Evolutionary conservation across 2,797 vertebrate genomes (phyloP), one percentile per base, ranked within the genome.

Genomic region (Siniperca scherzeri): DNA sequence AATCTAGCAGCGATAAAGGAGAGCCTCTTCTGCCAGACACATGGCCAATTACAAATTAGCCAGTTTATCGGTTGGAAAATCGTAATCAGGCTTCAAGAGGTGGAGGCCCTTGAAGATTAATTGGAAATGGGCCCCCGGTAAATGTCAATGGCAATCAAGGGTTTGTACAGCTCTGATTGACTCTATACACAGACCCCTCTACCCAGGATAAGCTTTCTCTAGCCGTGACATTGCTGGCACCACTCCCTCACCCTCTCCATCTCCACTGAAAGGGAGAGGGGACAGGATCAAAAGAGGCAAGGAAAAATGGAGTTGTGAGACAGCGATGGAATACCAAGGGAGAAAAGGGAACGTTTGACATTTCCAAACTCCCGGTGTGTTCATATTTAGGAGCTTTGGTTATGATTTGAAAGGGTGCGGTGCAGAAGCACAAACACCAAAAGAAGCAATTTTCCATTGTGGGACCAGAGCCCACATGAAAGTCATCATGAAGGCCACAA

Each of bases 21-120:
- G 88, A 77, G 87, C 85, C 84, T 88, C 81, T 85, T 82, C 80
- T 87, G 89, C 90, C 91, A 94, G 91, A 94, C 93, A 94, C 90
- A 92, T 90, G 92, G 93, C 92, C 95, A 95, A 95, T 96, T 96
- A 96, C 94, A 95, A 96, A 96, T 96, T 96, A 96, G 94, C 93
- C 91, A 94, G 94, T 95, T 96, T 95, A 94, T 95, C 85, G 90
- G 88, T 59, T 88, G 88, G 90, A 80, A 66, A 84, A 93, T 93
- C 84, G 92, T 95, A 95, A 96, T 96, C 96, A 96, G 94, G 90
- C 95, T 95, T 93, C 94, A 96, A 95, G 94, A 95, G 93, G 94
- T 95, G 93, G 93, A 96, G 94, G 94, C 92, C 91, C 95, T 95
- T 95, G 95, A 96, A 96, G 96, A 96, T 96, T 96, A 96, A 96